Evolutionary conservation across 2,797 vertebrate genomes (phyloP).

Genomic region (Alfaro cultratus): DNA sequence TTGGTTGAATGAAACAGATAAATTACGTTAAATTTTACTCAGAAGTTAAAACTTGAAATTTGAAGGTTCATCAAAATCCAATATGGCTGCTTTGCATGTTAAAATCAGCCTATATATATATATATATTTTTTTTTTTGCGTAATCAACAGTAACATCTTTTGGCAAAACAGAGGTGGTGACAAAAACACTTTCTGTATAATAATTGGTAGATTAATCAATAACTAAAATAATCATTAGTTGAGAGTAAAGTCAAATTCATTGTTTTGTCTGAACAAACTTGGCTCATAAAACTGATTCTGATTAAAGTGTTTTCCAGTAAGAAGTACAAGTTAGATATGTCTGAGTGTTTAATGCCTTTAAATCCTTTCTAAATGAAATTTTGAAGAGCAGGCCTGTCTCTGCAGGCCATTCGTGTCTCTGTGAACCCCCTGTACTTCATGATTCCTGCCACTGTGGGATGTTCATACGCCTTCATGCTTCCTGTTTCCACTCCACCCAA

Average conservation of each 20-base stretch:
- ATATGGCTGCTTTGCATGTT: background rate
- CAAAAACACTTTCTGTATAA: too few species aligned
- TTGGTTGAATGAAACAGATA: background rate
- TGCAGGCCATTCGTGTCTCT: constrained; percentile 87
- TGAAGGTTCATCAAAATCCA: background rate
- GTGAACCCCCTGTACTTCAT: constrained; percentile 96
- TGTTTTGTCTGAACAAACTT: background rate
- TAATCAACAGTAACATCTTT: too few species aligned
- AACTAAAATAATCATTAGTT: background rate
- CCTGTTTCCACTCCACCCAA: constrained; percentile 97
- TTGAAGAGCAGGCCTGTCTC: constrained; percentile 27
- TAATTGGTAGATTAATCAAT: too few species aligned
- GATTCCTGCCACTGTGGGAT: constrained; percentile 92
- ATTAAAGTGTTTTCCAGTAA: background rate
- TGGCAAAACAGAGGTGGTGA: too few species aligned
- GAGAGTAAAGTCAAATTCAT: background rate
- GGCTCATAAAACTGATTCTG: background rate
- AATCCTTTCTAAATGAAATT: background rate
- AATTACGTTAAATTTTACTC: background rate
- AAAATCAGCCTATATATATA: too few species aligned
- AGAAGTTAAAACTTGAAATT: background rate
- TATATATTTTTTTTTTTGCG: too few species aligned
- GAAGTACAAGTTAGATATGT: background rate
- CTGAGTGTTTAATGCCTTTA: background rate
- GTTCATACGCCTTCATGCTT: constrained; percentile 97